phyloP scores from a whole-genome alignment of 2,113 vertebrate genomes.

The Pontoporia blainvillei region DNA sequence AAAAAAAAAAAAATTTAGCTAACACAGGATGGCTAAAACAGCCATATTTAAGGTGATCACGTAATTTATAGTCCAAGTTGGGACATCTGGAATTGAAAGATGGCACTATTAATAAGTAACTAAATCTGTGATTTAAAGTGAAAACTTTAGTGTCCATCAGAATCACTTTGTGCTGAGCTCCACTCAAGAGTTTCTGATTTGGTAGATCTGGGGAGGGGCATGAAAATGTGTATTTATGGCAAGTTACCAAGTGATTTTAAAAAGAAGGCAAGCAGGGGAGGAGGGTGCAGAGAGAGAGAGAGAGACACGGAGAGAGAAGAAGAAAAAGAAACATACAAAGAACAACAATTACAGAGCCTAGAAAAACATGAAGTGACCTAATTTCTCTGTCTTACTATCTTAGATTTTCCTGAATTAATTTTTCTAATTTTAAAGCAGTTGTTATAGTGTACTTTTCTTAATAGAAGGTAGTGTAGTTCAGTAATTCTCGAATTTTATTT shows the following conservation, averaged over 20 bases:
- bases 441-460: background rate
- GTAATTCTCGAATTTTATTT: background rate
- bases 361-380: background rate
- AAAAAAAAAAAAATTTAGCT: background rate
- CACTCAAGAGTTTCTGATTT: background rate
- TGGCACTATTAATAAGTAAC: background rate
- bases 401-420: background rate
- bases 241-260: background rate
- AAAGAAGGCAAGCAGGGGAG: background rate
- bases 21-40: background rate
- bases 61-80: background rate
- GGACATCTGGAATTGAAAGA: background rate
- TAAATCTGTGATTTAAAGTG: background rate
- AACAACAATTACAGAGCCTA: background rate
- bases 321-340: background rate
- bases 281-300: background rate
- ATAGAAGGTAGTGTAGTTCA: background rate
- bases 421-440: background rate
- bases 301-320: background rate
- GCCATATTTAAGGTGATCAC: background rate
- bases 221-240: background rate
- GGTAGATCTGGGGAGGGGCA: background rate
- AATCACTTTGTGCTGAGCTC: background rate
- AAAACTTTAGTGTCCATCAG: background rate
- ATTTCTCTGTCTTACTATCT: background rate